phyloP scores from a whole-genome alignment of 2,888 invertebrate species.

The Folsomia manolachei region DNA sequence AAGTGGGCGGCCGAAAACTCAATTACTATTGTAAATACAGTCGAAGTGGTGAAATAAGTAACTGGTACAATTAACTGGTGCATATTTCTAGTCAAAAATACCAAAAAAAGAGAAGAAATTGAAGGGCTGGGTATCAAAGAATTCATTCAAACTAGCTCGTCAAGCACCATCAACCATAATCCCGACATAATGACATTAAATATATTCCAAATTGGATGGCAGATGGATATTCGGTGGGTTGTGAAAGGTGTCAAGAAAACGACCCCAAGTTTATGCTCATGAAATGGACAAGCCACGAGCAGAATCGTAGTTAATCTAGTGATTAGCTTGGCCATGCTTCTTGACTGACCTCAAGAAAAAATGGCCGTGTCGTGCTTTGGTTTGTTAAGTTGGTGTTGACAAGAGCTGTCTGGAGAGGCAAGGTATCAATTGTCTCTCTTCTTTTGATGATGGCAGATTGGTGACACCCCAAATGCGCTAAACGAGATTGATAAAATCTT shows the following conservation, averaged over 20 bases:
- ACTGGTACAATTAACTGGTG: no score
- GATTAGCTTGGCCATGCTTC: not conserved
- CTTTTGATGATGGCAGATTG: slow-evolving; percentile 42
- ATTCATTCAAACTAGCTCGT: no score
- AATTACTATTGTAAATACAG: no score
- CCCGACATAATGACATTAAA: not conserved
- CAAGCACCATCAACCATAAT: not conserved
- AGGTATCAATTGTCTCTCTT: slow-evolving; percentile 44
- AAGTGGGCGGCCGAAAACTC: no score
- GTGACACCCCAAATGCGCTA: slow-evolving; percentile 48
- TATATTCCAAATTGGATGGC: not conserved
- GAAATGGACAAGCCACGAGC: not conserved
- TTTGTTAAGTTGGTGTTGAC: slow-evolving; percentile 32
- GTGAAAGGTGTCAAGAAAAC: not conserved
- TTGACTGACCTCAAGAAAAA: not conserved
- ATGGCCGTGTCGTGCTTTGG: not conserved
- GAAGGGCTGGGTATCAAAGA: no score
- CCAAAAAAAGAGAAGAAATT: no score
- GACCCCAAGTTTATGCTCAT: not conserved
- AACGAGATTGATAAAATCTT: slow-evolving; percentile 43
- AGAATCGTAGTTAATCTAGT: not conserved
- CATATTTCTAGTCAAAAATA: no score
- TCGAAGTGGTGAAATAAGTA: no score
- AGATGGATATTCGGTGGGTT: no score
- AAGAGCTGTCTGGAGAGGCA: slow-evolving; percentile 40